phyloP scores from a whole-genome alignment of 2,113 vertebrate genomes.

The Sinocyclocheilus rhinocerous region DNA sequence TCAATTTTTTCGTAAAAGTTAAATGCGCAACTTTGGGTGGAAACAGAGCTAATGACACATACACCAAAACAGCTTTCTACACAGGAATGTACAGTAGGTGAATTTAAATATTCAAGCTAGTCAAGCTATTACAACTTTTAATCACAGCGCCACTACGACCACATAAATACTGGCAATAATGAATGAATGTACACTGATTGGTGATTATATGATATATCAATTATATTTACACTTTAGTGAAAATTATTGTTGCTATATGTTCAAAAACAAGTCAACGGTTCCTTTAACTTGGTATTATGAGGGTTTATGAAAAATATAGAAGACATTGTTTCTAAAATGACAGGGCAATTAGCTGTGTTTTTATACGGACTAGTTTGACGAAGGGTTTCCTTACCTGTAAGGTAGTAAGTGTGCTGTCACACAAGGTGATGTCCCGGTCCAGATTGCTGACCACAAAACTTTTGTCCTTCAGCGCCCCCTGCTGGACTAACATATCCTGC shows the following conservation, averaged over 20 bases:
- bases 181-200: background rate
- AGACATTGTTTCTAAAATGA: background rate
- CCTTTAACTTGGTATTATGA: background rate
- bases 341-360: background rate
- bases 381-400: constrained; percentile 74
- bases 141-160: background rate
- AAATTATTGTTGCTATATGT: background rate
- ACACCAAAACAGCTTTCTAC: no score
- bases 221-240: background rate
- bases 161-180: background rate
- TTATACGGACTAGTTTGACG: no score
- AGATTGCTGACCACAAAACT: constrained; percentile 77
- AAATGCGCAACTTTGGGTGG: no score
- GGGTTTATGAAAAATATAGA: no score
- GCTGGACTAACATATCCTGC: constrained; percentile 78
- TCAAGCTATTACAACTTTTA: no score
- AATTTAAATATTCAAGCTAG: no score
- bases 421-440: constrained; percentile 79
- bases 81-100: no score
- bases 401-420: constrained; percentile 75
- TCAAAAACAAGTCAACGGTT: background rate
- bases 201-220: background rate
- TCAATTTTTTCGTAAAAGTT: no score
- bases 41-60: no score
- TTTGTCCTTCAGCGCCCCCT: constrained; percentile 82